phyloP scores from a whole-genome alignment of 2,888 invertebrate species.

The Drosophila formosana region DNA sequence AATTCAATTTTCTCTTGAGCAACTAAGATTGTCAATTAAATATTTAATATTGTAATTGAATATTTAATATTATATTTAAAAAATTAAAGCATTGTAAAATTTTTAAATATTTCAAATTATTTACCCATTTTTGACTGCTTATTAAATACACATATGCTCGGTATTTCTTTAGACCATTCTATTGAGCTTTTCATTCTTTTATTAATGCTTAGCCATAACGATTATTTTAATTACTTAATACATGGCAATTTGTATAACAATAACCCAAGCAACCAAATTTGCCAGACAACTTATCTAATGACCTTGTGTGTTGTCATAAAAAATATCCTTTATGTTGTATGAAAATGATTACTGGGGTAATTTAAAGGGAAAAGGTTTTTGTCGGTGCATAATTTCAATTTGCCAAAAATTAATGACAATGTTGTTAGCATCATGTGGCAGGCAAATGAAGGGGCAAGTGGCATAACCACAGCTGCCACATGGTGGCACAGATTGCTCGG shows the following conservation, averaged over 20 bases:
- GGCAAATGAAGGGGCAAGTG: constrained; percentile 15
- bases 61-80: too few species aligned
- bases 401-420: constrained; percentile 55
- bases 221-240: constrained; percentile 2
- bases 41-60: too few species aligned
- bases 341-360: neutral
- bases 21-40: too few species aligned
- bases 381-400: constrained; percentile 45
- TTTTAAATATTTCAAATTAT: too few species aligned
- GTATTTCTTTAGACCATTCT: too few species aligned
- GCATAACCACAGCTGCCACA: constrained; percentile 52
- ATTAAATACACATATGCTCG: too few species aligned
- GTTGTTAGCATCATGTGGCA: constrained; percentile 37
- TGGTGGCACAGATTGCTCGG: constrained; percentile 42
- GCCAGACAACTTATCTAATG: neutral
- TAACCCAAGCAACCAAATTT: neutral
- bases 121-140: too few species aligned
- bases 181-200: neutral
- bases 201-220: neutral
- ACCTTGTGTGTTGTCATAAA: neutral
- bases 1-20: too few species aligned
- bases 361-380: constrained; percentile 3
- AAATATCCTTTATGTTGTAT: constrained; percentile 7
- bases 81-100: too few species aligned
- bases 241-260: neutral